Conservation (phyloP, 2,888 invertebrate species). For the Chouioia cunea region DNA sequence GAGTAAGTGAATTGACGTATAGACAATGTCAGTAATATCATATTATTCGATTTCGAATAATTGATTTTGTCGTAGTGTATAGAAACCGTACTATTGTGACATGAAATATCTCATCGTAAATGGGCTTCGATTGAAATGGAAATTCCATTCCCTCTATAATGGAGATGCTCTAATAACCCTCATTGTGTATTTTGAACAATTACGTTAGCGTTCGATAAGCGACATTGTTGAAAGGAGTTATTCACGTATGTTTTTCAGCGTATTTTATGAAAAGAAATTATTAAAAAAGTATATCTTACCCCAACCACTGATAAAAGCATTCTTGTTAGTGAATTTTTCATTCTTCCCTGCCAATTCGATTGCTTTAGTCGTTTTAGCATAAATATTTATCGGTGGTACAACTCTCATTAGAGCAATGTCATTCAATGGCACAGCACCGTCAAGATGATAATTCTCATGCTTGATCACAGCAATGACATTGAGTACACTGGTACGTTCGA, state of each 20-base stretch:
- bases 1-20: constrained; percentile 51
- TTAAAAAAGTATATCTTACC: constrained; percentile 44
- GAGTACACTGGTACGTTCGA: constrained; percentile 71
- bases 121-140: no score
- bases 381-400: constrained; percentile 66
- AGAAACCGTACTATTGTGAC: no score
- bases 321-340: constrained; percentile 49
- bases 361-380: constrained; percentile 67
- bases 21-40: not conserved
- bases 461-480: constrained; percentile 68
- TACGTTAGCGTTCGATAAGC: no score
- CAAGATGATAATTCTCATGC: constrained; percentile 70
- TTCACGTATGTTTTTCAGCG: no score
- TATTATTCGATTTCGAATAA: no score
- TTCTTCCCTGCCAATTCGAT: constrained; percentile 67
- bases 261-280: not conserved
- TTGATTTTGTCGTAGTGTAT: no score
- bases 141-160: no score
- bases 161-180: no score
- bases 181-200: no score
- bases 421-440: constrained; percentile 54
- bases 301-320: constrained; percentile 55
- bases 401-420: constrained; percentile 74
- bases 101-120: no score
- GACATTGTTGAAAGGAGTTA: no score